These are phyloP conservation scores for Lepidonotus clava DNA, from an alignment of 2,888 invertebrate species.

Conservation along the genomic window DNA sequence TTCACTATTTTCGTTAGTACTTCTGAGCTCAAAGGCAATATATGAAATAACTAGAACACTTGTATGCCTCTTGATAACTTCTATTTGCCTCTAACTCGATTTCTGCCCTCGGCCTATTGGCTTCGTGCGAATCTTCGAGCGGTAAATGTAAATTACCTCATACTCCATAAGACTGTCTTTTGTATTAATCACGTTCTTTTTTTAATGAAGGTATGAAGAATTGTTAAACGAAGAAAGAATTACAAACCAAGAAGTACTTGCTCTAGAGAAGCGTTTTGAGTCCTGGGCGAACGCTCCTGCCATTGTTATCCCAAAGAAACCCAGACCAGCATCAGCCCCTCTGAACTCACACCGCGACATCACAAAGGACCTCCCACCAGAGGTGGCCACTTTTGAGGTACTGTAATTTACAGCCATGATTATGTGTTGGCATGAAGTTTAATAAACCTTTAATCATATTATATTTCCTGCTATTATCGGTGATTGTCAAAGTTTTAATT, in stretches of 20 bases:
- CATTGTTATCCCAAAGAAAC: slow-evolving; percentile 4
- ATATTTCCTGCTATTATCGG: background rate
- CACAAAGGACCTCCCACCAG: slow-evolving; percentile 77
- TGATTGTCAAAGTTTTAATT: too few species aligned
- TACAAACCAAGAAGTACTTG: slow-evolving; percentile 73
- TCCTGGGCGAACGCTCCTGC: slow-evolving; percentile 69
- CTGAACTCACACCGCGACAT: slow-evolving; percentile 74
- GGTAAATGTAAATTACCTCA: background rate
- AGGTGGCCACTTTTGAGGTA: slow-evolving; percentile 79
- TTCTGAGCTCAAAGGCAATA: too few species aligned
- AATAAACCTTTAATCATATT: background rate
- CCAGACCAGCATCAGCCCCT: slow-evolving; percentile 61
- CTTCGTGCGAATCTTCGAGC: too few species aligned
- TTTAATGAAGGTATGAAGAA: slow-evolving; percentile 76
- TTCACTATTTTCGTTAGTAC: too few species aligned
- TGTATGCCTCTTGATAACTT: too few species aligned
- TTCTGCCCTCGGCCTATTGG: too few species aligned
- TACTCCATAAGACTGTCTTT: background rate
- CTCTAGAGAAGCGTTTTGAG: slow-evolving; percentile 78
- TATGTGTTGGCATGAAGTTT: background rate
- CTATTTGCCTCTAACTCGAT: too few species aligned
- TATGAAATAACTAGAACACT: too few species aligned
- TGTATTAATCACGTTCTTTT: background rate
- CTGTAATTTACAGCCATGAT: background rate
- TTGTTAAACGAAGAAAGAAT: slow-evolving; percentile 75